These are phyloP conservation scores for Crepidodera aurea DNA, from an alignment of 2,888 invertebrate genomes.

Conservation along the genomic window DNA sequence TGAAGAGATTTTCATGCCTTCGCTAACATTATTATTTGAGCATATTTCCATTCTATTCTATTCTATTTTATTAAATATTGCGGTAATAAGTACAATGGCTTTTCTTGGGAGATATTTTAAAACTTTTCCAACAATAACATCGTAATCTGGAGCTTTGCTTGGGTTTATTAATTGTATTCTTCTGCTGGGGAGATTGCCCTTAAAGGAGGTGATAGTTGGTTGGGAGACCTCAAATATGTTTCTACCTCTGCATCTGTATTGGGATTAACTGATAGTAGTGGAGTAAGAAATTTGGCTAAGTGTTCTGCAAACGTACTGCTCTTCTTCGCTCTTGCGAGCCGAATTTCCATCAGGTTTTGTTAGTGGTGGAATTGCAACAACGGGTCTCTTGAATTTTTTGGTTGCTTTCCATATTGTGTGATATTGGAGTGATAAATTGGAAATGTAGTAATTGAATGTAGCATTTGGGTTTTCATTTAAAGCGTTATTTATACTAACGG, in stretches of 20 bases:
- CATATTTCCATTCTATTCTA: not conserved
- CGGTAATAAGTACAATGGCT: not conserved
- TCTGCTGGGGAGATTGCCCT: not conserved
- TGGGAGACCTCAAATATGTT: not conserved
- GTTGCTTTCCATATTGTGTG: too few relatives aligned
- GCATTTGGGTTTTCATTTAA: too few relatives aligned
- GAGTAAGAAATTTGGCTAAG: not conserved
- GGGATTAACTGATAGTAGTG: not conserved
- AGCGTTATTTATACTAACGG: too few relatives aligned
- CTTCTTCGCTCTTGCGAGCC: too few relatives aligned
- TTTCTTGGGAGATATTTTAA: not conserved
- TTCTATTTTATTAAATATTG: not conserved
- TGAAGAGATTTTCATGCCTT: not conserved
- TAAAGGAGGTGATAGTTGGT: not conserved
- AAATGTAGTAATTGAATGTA: too few relatives aligned
- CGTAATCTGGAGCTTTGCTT: too few relatives aligned
- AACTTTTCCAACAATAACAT: too few relatives aligned
- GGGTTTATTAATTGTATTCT: too few relatives aligned
- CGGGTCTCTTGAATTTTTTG: too few relatives aligned
- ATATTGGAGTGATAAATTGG: too few relatives aligned
- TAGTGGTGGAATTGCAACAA: too few relatives aligned
- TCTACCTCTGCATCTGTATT: conserved; percentile 1
- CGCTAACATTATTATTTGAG: not conserved
- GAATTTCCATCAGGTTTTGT: too few relatives aligned
- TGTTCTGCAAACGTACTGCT: not conserved